Conservation (phyloP, 1,140 invertebrate species). For the Neotoxoptera formosana region DNA sequence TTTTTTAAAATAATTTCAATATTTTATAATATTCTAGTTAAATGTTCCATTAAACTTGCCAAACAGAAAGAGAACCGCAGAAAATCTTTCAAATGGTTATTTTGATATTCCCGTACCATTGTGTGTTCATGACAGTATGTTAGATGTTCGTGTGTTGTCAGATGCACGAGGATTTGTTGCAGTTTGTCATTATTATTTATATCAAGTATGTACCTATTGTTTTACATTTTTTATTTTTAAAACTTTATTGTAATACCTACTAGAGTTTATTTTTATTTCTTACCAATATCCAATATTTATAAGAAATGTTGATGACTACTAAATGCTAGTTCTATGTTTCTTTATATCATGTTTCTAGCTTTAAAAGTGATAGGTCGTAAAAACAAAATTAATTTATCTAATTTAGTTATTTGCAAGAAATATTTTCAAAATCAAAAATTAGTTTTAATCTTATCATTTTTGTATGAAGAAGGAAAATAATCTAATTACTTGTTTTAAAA, state of each 20-base stretch:
- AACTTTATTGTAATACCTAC: neutral
- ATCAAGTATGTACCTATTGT: constrained; percentile 67
- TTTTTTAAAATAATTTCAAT: constrained; percentile 6
- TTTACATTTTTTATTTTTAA: neutral
- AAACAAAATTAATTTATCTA: neutral
- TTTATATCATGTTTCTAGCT: neutral
- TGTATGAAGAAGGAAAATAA: neutral
- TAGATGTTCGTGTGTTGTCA: constrained; percentile 80
- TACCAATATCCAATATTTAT: neutral
- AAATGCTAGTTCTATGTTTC: neutral
- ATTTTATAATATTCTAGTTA: neutral
- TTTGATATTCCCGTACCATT: constrained; percentile 81
- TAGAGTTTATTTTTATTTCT: neutral
- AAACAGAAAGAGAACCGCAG: constrained; percentile 65
- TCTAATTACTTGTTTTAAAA: neutral
- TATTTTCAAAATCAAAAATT: neutral
- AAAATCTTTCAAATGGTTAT: constrained; percentile 70
- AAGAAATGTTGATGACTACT: neutral
- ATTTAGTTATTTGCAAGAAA: neutral
- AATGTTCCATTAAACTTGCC: constrained; percentile 66
- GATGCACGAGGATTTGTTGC: constrained; percentile 78
- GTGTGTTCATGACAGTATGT: constrained; percentile 79
- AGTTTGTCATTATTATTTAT: constrained; percentile 85
- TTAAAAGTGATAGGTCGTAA: neutral
- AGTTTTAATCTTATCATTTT: neutral